A percentile compares a stretch with the other conserved stretches of the same genome.
These are phyloP conservation scores for Brachyrhaphis roseni DNA, from an alignment of 2,797 vertebrate species.

Conservation along the genomic window DNA sequence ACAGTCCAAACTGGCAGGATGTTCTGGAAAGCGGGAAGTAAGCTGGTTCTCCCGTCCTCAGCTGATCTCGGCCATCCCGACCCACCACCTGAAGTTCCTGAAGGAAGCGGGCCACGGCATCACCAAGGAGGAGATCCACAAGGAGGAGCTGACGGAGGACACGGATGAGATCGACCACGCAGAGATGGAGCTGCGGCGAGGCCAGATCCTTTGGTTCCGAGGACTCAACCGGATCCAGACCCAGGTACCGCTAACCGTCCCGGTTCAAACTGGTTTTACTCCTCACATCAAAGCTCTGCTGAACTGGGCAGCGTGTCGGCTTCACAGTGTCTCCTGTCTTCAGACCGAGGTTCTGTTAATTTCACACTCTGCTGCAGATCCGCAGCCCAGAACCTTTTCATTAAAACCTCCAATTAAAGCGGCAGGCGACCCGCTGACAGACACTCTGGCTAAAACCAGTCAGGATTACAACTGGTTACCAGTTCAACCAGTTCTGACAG, in stretches of 20 bases:
- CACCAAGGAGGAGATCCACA: slow-evolving; percentile 89
- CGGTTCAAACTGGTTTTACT: not conserved
- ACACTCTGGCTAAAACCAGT: not conserved
- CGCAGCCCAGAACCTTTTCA: slow-evolving; percentile 34
- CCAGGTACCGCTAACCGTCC: slow-evolving; percentile 83
- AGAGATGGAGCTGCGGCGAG: slow-evolving; percentile 94
- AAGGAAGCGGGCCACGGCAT: slow-evolving; percentile 94
- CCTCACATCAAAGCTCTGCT: not conserved
- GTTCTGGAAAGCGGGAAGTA: not conserved
- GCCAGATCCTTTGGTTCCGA: slow-evolving; percentile 98
- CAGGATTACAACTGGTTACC: not conserved
- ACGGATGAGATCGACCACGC: slow-evolving; percentile 95
- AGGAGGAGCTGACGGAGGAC: slow-evolving; percentile 87
- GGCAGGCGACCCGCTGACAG: slow-evolving; percentile 1
- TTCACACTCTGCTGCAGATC: slow-evolving; percentile 63
- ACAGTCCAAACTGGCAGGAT: not conserved
- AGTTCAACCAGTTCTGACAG: not conserved
- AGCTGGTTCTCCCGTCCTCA: slow-evolving; percentile 51
- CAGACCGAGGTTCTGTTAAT: slow-evolving; percentile 42
- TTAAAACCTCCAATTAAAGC: slow-evolving; percentile 45
- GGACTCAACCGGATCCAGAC: slow-evolving; percentile 99
- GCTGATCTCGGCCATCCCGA: slow-evolving; percentile 92
- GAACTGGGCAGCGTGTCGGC: no score
- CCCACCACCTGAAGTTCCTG: slow-evolving; percentile 93
- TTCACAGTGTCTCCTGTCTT: no score